phyloP scores from a whole-genome alignment of 2,797 vertebrate species.

The Eulemur rubriventer region DNA sequence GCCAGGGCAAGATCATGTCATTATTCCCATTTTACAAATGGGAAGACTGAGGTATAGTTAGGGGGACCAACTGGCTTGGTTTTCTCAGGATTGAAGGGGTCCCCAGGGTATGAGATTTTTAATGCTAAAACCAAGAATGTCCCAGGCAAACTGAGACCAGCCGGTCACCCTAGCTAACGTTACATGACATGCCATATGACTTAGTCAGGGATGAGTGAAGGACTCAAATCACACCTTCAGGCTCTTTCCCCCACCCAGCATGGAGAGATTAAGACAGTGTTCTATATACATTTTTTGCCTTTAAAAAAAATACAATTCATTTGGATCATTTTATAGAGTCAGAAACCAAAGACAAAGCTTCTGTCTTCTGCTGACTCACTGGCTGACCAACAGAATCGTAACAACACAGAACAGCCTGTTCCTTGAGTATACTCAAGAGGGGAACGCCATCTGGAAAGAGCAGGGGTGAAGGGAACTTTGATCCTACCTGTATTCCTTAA shows the following conservation, averaged over 20 bases:
- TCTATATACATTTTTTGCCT: background rate
- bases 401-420: background rate
- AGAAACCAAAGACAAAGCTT: background rate
- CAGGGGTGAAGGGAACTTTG: background rate
- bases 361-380: background rate
- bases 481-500: background rate
- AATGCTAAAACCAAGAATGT: background rate
- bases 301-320: background rate
- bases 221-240: background rate
- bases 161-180: background rate
- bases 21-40: background rate
- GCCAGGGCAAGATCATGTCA: background rate
- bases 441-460: background rate
- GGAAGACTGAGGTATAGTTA: background rate
- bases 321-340: background rate
- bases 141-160: background rate
- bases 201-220: background rate
- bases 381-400: background rate
- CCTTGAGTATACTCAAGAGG: background rate
- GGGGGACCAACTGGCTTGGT: background rate
- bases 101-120: background rate
- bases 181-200: background rate
- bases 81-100: background rate
- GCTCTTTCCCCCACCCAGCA: background rate
- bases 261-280: background rate